These are phyloP conservation scores for Andrena praecox DNA, from an alignment of 2,888 invertebrate genomes.

Conservation along the genomic window DNA sequence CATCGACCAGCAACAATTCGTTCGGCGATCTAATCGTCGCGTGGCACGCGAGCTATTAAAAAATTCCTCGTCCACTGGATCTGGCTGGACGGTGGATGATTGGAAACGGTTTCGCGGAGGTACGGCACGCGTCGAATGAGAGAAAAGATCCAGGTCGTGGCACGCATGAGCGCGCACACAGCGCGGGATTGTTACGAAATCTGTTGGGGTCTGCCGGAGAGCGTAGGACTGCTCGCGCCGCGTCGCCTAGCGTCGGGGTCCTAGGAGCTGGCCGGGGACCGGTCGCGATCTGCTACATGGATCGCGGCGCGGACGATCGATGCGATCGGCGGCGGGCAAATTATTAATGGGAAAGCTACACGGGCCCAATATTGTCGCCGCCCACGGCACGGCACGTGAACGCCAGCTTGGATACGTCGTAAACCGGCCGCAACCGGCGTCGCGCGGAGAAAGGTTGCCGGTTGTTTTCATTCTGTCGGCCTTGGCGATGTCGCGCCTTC, in stretches of 20 bases:
- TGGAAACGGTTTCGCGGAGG: conserved; percentile 57
- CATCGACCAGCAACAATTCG: not conserved
- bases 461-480: conserved; percentile 57
- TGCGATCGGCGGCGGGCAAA: conserved; percentile 68
- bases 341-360: conserved; percentile 75
- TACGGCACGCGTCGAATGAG: conserved; percentile 64
- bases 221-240: conserved; percentile 63
- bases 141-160: conserved; percentile 83
- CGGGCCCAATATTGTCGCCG: conserved; percentile 68
- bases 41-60: conserved; percentile 37
- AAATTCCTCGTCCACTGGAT: conserved; percentile 11
- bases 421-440: conserved; percentile 10
- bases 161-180: conserved; percentile 82
- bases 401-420: conserved; percentile 37
- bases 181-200: conserved; percentile 82
- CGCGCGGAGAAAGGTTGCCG: conserved; percentile 56
- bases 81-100: conserved; percentile 33
- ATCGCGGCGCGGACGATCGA: conserved; percentile 54
- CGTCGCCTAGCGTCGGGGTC: conserved; percentile 12
- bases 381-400: conserved; percentile 58
- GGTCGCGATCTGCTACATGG: conserved; percentile 69
- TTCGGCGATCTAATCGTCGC: conserved; percentile 16
- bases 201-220: conserved; percentile 72
- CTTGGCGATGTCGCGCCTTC: conserved; percentile 67
- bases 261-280: conserved; percentile 39